Evolutionary conservation across 2,113 vertebrate species (phyloP), one percentile per base, ranked within the genome.

Genomic region (Montifringilla adamsi): DNA sequence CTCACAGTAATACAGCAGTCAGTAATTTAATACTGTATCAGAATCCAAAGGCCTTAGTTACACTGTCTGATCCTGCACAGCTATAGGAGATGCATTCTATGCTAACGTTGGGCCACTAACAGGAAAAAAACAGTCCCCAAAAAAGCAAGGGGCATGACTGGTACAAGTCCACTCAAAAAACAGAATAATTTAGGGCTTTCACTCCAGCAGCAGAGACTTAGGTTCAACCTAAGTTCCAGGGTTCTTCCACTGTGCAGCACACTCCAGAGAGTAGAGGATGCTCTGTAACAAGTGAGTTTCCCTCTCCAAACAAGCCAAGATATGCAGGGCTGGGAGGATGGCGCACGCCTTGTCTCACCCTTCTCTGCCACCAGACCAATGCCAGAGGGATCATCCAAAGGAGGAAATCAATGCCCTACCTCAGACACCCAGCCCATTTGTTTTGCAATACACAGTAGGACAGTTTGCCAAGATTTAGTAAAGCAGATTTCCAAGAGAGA

Each of bases 321-420:
- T 13, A 20, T 0, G 2, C 3, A 1, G 28, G 55, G 23, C 55
- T 33, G 1, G 18, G 18, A 78, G 46, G 35, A 64, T 10, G 35
- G 41, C 35, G 26, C 31, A 15, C 3, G 5, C 20, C 15, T 2
- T 7, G 2, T 23, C 52, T 59, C 78, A 35, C 13, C 73, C 26
- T 52, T 56, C 43, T 37, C 41, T 47, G 37, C 18, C 47, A 84
- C 47, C 39, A 35, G n/a, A 80, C 58, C 11, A 24, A 9, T 20
- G 62, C 24, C 28, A 39, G 15, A 15, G 15, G 22, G 19, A 59
- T 28, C 41, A 73, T 21, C 49, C 70, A 33, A 73, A 80, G 35
- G 35, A 69, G 7, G 0, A 85, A 93, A 69, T n/a, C 58, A 31
- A 1, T 3, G 49, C 33, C 37, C 4, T 9, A 23, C 30, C 52